Evolutionary conservation across 92 coral and sea anemone genomes (phyloP).

Genomic region (Nematostella vectensis): DNA sequence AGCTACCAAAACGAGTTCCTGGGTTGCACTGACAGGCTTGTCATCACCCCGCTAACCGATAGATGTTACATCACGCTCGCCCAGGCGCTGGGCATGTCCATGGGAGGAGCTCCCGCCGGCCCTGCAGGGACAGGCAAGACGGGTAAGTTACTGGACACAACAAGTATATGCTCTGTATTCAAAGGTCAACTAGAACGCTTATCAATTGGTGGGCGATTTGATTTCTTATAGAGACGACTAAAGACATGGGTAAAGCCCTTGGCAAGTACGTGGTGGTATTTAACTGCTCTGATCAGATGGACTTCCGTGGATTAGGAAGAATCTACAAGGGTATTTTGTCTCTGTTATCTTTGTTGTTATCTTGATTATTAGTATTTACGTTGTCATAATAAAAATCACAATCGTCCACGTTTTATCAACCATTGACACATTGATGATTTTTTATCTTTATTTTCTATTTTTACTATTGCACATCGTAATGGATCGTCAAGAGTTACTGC

Average conservation of each 20-base stretch:
- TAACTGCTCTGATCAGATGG: conserved; percentile 92
- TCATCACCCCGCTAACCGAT: conserved; percentile 85
- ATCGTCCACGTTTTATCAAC: no score
- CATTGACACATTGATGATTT: no score
- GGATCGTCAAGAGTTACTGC: no score
- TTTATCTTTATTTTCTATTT: no score
- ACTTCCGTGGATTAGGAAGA: conserved; percentile 82
- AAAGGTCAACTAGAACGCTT: no score
- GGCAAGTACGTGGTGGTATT: conserved; percentile 87
- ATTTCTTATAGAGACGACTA: conserved; percentile 54
- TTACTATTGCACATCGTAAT: no score
- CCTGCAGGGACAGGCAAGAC: conserved; percentile 93
- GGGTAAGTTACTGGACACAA: conserved; percentile 45
- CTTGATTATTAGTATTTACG: no score
- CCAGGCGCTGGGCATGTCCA: conserved; percentile 90
- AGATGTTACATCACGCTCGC: conserved; percentile 84
- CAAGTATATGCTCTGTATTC: no score
- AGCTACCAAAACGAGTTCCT: conserved; percentile 84
- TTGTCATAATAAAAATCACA: no score
- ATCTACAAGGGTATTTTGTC: conserved; percentile 90
- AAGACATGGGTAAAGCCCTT: conserved; percentile 91
- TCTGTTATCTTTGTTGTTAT: background rate
- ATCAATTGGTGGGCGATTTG: background rate
- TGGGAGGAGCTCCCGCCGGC: conserved; percentile 96
- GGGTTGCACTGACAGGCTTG: conserved; percentile 88